Evolutionary conservation across 2,888 invertebrate genomes (phyloP), one percentile per base, ranked within the genome.

Genomic region (Noctua pronuba): DNA sequence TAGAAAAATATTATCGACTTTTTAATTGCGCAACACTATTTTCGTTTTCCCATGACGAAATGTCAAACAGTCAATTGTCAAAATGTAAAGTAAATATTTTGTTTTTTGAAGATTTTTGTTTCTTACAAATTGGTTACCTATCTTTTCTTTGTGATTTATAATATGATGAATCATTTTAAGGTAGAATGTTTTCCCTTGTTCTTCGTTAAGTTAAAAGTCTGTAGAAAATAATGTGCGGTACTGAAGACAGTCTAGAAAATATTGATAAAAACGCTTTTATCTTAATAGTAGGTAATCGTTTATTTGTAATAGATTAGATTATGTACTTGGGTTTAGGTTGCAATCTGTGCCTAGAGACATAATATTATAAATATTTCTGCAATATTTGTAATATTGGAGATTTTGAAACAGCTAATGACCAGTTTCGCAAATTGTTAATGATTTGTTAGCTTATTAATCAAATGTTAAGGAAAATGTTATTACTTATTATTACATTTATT

Each of bases 11-110:
- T 79, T 82, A 79, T 79, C 77, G 75, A 79, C 83, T 80, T 86
- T 82, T 77, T 74, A 70, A 38, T 88, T 86, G 76, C 79, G 79
- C 91, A 92, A 85, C 92, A 91, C 91, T 92, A 91, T 87, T 90
- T 86, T 82, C 31, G 52, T 55, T 75, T 80, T 66, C 7, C 1
- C 24, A 13, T 31, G 13, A 21, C 24, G 46, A 86, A 88, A 84
- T 83, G 89, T 89, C 88, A 89, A 89, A 83, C 38, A 41, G 79
- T 67, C n/a, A 62, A 49, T 60, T 72, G 79, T 71, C 73, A 85
- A 58, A 71, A 35, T 68, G 11, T 38, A 35, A 16, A 60, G 69
- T 75, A 81, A 72, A 28, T 64, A 28, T 38, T 70, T 78, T 24
- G 2, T 0, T 76, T 49, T n/a, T 55, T 11, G 10, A 46, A 18